Evolutionary conservation across 2,888 invertebrate genomes (phyloP).

Genomic region (Clusia tigrina): DNA sequence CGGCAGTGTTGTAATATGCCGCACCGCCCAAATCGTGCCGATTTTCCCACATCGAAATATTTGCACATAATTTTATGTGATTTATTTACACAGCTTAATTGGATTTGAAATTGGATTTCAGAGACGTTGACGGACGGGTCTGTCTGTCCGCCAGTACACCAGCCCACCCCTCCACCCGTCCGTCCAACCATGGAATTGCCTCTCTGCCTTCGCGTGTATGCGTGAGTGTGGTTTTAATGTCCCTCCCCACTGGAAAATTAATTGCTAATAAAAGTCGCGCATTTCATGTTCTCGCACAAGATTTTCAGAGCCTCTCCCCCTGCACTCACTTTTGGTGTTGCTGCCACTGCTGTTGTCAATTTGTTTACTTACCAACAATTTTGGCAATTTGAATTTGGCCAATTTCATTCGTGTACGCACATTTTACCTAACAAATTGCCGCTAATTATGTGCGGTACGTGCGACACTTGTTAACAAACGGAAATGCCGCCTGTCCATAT

Average conservation of each 20-base stretch:
- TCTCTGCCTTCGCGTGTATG: background rate
- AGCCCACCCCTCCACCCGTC: too few relatives aligned
- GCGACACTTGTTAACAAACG: constrained; percentile 7
- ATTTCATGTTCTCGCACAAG: constrained; percentile 4
- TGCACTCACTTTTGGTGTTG: too few relatives aligned
- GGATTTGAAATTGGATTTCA: constrained; percentile 53
- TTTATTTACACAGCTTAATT: constrained; percentile 55
- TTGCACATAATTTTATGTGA: constrained; percentile 42
- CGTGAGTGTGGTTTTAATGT: background rate
- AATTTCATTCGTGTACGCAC: background rate
- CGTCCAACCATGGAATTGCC: too few relatives aligned
- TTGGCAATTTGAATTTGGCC: constrained; percentile 3
- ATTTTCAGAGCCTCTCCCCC: too few relatives aligned
- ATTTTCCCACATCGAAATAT: constrained; percentile 32
- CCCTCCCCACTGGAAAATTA: background rate
- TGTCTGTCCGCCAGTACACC: background rate
- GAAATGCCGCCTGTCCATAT: constrained; percentile 7
- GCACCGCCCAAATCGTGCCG: background rate
- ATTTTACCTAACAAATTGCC: constrained; percentile 6
- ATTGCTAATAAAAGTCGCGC: too few relatives aligned
- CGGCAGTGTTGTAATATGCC: background rate
- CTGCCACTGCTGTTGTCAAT: background rate
- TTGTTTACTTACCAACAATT: background rate
- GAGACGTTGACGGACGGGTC: background rate
- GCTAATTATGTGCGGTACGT: background rate